phyloP scores from a whole-genome alignment of 2,113 vertebrate species.

The Saguinus imperator region DNA sequence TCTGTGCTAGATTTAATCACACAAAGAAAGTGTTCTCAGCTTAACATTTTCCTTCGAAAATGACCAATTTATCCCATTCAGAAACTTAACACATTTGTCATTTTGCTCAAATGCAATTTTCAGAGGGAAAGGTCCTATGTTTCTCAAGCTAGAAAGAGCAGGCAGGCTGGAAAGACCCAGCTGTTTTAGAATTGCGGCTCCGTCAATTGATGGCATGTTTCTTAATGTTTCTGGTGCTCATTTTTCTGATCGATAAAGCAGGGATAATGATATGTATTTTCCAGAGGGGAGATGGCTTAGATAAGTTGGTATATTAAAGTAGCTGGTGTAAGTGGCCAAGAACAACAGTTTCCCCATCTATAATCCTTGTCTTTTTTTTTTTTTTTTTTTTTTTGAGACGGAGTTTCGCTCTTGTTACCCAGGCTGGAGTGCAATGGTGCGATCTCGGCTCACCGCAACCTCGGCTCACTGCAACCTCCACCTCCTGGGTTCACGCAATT shows the following conservation, averaged over 20 bases:
- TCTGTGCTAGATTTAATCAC: slow-evolving; percentile 67
- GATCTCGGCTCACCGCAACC: no score
- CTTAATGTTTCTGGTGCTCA: background rate
- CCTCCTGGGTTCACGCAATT: no score
- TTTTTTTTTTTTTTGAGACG: no score
- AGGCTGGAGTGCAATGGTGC: no score
- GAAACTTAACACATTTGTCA: slow-evolving; percentile 45
- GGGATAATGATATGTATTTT: background rate
- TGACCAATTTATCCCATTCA: slow-evolving; percentile 61
- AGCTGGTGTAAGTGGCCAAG: background rate
- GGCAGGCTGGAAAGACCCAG: background rate
- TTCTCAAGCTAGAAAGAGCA: slow-evolving; percentile 3
- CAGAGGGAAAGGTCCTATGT: background rate
- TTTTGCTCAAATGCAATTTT: slow-evolving; percentile 30
- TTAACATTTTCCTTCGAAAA: slow-evolving; percentile 70
- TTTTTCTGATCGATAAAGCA: background rate
- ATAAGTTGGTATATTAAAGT: background rate
- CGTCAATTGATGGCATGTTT: background rate
- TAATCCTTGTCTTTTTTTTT: background rate
- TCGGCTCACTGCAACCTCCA: no score
- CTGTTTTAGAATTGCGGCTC: background rate
- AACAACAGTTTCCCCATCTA: background rate
- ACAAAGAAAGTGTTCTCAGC: slow-evolving; percentile 45
- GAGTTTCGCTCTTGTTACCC: no score
- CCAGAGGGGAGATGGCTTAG: background rate